Evolutionary conservation across 2,113 vertebrate genomes (phyloP), one percentile per base, ranked within the genome.

Genomic region (Pycnonotus jocosus): DNA sequence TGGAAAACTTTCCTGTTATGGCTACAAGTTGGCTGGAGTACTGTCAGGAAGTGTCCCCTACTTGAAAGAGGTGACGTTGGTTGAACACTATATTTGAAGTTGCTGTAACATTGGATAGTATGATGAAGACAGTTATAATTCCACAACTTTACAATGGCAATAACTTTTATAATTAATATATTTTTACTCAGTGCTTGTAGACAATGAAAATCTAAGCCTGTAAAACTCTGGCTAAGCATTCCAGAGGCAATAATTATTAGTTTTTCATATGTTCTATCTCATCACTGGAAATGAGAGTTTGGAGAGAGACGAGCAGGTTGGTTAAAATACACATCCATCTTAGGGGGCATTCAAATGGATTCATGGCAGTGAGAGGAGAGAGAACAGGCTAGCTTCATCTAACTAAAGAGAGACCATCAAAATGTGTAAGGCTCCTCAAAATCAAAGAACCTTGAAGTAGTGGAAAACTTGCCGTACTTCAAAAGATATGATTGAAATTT

Each of bases 1-100:
- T 0, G 2, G 19, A n/a, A 31, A 50, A 0, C 7, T 17, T 1
- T n/a, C 27, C 22, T 42, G 15, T 72, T 64, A 22, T 0, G 1
- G 48, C 31, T 62, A 1, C 28, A 31, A 24, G 15, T 50, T 70
- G 61, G 33, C 7, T 11, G 27, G 28, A 68, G 19, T 48, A 35
- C 12, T 40, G 38, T 53, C 44, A 54, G 28, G 28, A 30, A 20
- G 12, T 13, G 30, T 24, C 10, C 5, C 5, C 0, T 0, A 0
- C 13, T 74, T 44, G 10, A 18, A 80, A 35, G 31, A 45, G 24
- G 7, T 68, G 7, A 38, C 57, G 20, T 35, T 35, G 33, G 2
- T 57, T 42, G 24, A 35, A 14, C 12, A 0, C 11, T 45, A 33
- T 73, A 15, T 89, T 71, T 47, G 20, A 24, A 38, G 11, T 50